phyloP scores from a whole-genome alignment of 2,888 invertebrate species.

The Agrilus biguttatus region DNA sequence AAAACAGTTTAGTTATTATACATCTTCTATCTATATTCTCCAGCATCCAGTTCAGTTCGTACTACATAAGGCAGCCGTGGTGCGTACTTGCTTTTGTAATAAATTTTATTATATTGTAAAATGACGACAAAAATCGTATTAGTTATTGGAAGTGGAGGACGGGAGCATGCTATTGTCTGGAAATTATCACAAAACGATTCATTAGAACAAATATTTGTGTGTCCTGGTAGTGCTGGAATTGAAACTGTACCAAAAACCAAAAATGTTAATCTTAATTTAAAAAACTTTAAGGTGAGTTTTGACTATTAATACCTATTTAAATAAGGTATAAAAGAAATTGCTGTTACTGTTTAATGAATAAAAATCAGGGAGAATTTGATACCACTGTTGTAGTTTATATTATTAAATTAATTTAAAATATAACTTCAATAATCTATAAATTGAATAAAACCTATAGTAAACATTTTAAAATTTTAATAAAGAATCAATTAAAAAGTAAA shows the following conservation, averaged over 20 bases:
- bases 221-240: constrained; percentile 82
- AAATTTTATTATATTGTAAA: neutral
- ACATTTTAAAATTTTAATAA: no score
- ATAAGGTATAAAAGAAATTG: no score
- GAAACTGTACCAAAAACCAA: constrained; percentile 51
- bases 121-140: constrained; percentile 43
- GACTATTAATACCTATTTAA: no score
- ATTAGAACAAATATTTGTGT: constrained; percentile 58
- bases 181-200: constrained; percentile 69
- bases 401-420: no score
- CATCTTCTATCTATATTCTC: no score
- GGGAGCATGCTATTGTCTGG: constrained; percentile 94
- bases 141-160: constrained; percentile 83
- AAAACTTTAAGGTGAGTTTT: constrained; percentile 51
- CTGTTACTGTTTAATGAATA: no score
- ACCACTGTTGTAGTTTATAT: no score
- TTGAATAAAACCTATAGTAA: no score
- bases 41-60: neutral
- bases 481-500: no score
- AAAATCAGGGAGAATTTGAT: no score
- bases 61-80: neutral
- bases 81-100: neutral
- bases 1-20: no score
- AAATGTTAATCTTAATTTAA: constrained; percentile 47
- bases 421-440: no score